phyloP scores from a whole-genome alignment of 2,113 vertebrate genomes.

The Phoenicopterus ruber region DNA sequence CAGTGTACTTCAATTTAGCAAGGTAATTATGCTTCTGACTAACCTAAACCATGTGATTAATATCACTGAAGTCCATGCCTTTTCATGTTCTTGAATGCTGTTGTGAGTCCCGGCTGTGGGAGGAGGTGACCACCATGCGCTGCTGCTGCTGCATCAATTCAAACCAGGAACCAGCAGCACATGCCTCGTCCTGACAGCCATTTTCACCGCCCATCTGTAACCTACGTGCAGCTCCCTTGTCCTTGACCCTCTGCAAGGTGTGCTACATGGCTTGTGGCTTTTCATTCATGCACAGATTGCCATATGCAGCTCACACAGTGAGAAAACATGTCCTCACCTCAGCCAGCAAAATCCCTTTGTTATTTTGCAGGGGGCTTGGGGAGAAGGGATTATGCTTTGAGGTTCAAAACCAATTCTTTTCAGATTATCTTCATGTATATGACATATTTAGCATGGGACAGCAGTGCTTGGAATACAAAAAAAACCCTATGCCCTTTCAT shows the following conservation, averaged over 20 bases:
- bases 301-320: not conserved
- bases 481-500: rapidly evolving
- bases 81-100: rapidly evolving
- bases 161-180: not conserved
- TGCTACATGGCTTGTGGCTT: rapidly evolving
- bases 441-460: not conserved
- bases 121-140: not conserved
- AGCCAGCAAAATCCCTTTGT: not conserved
- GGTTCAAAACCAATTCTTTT: not conserved
- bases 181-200: not conserved
- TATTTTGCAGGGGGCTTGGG: not conserved
- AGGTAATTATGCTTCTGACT: not conserved
- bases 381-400: not conserved
- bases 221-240: not conserved
- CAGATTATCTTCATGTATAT: not conserved
- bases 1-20: not conserved
- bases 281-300: not conserved
- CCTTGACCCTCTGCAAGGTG: not conserved
- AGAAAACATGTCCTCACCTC: rapidly evolving
- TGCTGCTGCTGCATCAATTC: not conserved
- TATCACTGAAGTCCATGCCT: not conserved
- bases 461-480: not conserved
- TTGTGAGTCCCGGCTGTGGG: not conserved
- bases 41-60: not conserved
- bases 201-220: not conserved